Percentiles rank a stretch among this genome's conserved stretches.
Evolutionary conservation across 1,140 invertebrate genomes (phyloP).

Genomic region (Cheumatopsyche charites): DNA sequence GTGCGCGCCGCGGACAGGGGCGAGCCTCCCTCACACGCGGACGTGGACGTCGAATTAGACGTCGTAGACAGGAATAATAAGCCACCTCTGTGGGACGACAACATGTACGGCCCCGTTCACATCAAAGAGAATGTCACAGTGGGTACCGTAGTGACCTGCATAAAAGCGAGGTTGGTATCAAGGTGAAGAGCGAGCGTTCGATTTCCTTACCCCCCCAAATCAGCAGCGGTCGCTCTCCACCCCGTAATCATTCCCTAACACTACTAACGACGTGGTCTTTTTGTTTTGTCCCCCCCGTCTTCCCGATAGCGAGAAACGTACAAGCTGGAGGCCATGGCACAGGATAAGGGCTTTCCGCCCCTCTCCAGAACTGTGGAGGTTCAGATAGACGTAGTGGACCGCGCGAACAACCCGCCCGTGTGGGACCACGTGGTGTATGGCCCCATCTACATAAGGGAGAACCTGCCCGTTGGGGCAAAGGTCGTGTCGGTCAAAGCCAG

Average conservation of each 20-base stretch:
- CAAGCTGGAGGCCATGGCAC: slow-evolving; percentile 95
- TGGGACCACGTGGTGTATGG: slow-evolving; percentile 96
- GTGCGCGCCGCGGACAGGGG: slow-evolving; percentile 93
- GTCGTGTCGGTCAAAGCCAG: slow-evolving; percentile 97
- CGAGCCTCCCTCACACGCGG: slow-evolving; percentile 83
- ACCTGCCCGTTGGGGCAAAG: slow-evolving; percentile 93
- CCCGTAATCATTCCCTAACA: slow-evolving; percentile 58
- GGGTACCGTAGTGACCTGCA: slow-evolving; percentile 94
- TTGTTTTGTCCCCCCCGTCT: slow-evolving; percentile 65
- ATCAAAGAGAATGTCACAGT: slow-evolving; percentile 98
- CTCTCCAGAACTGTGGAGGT: slow-evolving; percentile 94
- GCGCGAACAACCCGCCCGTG: slow-evolving; percentile 95
- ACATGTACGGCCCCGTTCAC: slow-evolving; percentile 92
- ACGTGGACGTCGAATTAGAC: slow-evolving; percentile 95
- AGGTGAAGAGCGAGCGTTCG: slow-evolving; percentile 54
- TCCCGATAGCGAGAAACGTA: slow-evolving; percentile 90
- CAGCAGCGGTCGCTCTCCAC: slow-evolving; percentile 52
- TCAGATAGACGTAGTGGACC: slow-evolving; percentile 96
- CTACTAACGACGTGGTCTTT: slow-evolving; percentile 71
- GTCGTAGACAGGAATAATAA: slow-evolving; percentile 98
- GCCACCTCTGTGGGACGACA: slow-evolving; percentile 92
- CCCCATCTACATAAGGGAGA: slow-evolving; percentile 96
- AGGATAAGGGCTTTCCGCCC: slow-evolving; percentile 93
- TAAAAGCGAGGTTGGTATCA: slow-evolving; percentile 96
- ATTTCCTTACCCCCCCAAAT: slow-evolving; percentile 20